Base-by-base conservation (phyloP, 2,113 vertebrate genomes). In the Tachuris rubrigastra region DNA sequence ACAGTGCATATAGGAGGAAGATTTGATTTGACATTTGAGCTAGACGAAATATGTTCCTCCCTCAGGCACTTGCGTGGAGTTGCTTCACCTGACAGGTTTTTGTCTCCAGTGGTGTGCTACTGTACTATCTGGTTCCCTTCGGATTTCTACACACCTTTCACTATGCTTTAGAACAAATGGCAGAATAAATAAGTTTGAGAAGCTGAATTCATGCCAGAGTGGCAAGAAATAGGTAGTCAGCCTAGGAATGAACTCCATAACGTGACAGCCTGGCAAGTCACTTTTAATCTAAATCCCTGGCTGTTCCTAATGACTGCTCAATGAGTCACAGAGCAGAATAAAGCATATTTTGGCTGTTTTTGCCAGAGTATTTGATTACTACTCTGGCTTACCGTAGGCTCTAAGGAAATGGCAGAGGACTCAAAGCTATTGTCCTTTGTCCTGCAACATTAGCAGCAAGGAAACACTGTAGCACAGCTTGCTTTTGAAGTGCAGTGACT, bases 341-440 rank as follows among this genome's bases (percentile, higher is more conserved):
- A 87, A 77, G 39, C 19, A 35, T 58, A 67, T 79, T 87, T 76
- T 55, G 88, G 62, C 58, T 85, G 44, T 0, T 93, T 90, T 93
- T 91, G 82, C 68, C 76, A 89, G 52, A 84, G 37, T 31, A 58
- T 80, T 85, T 82, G 93, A 95, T 88, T 66, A 65, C 78, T 69
- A 5, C 73, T 92, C 50, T 68, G 63, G 33, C 33, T 71, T 63
- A 35, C 50, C 0, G 1, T 31, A 63, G 81, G 56, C 52, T 69
- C 85, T 75, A 44, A 93, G 92, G 93, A 96, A 96, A 88, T 67
- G 60, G 72, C 49, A 59, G 35, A 67, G 72, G 33, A 66, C 79
- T 86, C 23, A 1, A 4, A 77, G 69, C 76, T 91, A 80, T 93
- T 95, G 90, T 97, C 81, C 74, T 94, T 94, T 84, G 87, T 87